Evolutionary conservation across 1,140 invertebrate genomes (phyloP).

Genomic region (Microplitis demolitor): DNA sequence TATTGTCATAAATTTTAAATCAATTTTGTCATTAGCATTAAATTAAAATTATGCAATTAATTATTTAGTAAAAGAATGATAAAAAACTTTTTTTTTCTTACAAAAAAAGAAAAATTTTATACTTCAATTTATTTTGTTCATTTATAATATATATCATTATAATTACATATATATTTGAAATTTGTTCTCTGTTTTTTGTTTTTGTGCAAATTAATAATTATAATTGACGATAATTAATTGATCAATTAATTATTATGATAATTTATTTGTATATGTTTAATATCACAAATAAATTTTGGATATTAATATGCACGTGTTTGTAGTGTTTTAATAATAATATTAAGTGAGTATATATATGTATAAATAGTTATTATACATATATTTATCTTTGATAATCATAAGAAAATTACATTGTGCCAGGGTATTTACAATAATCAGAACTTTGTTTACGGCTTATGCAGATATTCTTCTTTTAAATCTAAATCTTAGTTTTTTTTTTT

Average conservation of each 20-base stretch:
- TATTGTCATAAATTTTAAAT: neutral
- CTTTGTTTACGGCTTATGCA: neutral
- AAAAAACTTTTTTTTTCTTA: conserved; percentile 8
- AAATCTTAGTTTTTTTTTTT: too few species aligned
- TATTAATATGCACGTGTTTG: neutral
- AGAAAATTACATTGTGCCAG: conserved; percentile 17
- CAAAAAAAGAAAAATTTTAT: conserved; percentile 21
- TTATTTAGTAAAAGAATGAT: conserved; percentile 4
- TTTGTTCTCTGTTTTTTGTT: neutral
- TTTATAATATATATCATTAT: neutral
- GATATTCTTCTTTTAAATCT: neutral
- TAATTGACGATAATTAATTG: neutral
- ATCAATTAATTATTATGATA: neutral
- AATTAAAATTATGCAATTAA: neutral
- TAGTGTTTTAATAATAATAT: neutral
- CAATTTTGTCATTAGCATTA: neutral
- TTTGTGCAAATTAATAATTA: neutral
- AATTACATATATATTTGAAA: neutral
- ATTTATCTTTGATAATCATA: neutral
- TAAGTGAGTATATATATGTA: conserved; percentile 14
- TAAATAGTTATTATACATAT: conserved; percentile 18
- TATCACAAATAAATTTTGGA: neutral
- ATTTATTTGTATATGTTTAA: neutral
- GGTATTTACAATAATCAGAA: conserved; percentile 17
- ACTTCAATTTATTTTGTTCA: conserved; percentile 5